Percentiles rank a stretch among this genome's conserved stretches.
Evolutionary conservation across 1,140 invertebrate species (phyloP).

Genomic region (Pseudobourletiella spinata): DNA sequence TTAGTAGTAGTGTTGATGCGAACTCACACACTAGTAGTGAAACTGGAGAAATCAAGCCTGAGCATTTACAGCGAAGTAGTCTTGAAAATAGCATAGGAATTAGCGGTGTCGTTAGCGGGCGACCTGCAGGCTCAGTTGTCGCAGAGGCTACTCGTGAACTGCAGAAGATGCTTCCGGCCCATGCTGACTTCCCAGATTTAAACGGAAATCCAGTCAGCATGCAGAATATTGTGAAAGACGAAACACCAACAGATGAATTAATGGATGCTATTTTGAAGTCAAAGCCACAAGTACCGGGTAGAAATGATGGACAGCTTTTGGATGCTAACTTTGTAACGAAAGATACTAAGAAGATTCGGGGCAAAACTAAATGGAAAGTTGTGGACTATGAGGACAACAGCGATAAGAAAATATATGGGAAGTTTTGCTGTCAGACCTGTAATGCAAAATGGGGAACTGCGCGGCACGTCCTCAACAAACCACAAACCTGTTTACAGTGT

Average conservation of each 20-base stretch:
- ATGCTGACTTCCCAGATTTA: too few relatives aligned
- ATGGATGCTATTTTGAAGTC: slow-evolving; percentile 13
- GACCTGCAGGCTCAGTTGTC: too few relatives aligned
- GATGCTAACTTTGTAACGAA: not conserved
- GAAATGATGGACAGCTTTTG: not conserved
- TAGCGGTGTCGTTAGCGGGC: too few relatives aligned
- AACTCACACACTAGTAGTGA: too few relatives aligned
- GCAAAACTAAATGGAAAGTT: not conserved
- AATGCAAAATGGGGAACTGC: slow-evolving; percentile 17
- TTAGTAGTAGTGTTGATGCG: too few relatives aligned
- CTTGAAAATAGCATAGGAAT: too few relatives aligned
- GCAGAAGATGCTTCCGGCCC: too few relatives aligned
- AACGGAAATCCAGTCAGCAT: too few relatives aligned
- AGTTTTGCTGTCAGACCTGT: slow-evolving; percentile 17
- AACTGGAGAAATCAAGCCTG: too few relatives aligned
- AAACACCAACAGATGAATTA: slow-evolving; percentile 12
- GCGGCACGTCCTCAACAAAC: slow-evolving; percentile 1
- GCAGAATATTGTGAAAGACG: too few relatives aligned
- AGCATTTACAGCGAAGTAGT: too few relatives aligned
- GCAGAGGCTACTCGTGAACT: too few relatives aligned
- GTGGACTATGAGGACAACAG: not conserved
- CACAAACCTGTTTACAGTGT: slow-evolving; percentile 21
- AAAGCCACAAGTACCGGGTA: not conserved
- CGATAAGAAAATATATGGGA: slow-evolving; percentile 16
- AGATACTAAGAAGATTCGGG: not conserved